Conservation (phyloP, 2,797 vertebrate species). For the Xerus rutilus region DNA sequence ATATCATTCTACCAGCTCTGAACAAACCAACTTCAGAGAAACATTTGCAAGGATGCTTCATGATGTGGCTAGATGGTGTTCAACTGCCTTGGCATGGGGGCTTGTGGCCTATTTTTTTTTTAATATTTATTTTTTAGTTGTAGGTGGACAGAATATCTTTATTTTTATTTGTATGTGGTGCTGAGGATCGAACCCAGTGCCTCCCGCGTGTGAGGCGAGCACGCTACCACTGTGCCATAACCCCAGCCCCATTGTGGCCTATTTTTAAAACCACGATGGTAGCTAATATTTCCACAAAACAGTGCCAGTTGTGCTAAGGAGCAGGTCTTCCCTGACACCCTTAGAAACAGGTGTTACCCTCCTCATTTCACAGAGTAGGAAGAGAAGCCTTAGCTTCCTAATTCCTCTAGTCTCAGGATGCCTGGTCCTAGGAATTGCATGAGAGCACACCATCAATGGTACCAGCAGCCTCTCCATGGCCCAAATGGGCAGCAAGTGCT, state of each 20-base stretch:
- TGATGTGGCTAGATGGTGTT: background rate
- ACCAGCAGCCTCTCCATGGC: accelerated
- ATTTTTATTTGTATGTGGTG: no score
- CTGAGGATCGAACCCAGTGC: no score
- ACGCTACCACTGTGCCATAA: no score
- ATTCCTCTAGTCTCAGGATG: background rate
- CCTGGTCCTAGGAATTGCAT: background rate
- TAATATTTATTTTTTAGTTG: no score
- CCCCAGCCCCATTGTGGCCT: no score
- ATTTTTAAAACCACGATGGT: background rate
- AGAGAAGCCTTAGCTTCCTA: background rate
- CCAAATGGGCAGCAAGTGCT: background rate
- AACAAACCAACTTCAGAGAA: background rate
- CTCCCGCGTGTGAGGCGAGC: no score
- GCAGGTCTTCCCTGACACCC: background rate
- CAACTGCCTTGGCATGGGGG: no score
- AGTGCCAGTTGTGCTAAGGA: background rate
- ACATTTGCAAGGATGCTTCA: background rate
- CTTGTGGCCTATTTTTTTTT: background rate
- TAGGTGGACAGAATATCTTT: no score
- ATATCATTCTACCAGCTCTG: background rate
- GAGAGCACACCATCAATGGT: no score
- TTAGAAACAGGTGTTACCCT: background rate
- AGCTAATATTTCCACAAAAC: background rate
- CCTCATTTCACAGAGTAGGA: background rate